These are phyloP conservation scores for Andrena praecox DNA, from an alignment of 2,888 invertebrate species.

Conservation along the genomic window DNA sequence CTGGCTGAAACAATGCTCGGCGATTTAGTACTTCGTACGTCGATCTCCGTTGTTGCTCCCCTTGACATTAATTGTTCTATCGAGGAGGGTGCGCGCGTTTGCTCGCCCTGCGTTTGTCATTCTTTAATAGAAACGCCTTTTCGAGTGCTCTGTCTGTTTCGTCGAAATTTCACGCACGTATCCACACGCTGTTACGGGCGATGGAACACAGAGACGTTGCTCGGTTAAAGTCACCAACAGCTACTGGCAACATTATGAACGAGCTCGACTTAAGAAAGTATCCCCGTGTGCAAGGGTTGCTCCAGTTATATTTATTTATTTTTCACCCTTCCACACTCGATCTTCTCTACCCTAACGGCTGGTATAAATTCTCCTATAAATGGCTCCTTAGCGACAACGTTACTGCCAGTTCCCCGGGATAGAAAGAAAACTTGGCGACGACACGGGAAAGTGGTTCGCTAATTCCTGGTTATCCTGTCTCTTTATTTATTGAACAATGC, in stretches of 20 bases:
- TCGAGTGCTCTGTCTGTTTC: conserved; percentile 62
- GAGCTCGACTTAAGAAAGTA: conserved; percentile 75
- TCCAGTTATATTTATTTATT: conserved; percentile 79
- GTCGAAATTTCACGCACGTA: conserved; percentile 76
- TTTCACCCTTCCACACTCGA: conserved; percentile 71
- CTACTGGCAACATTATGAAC: conserved; percentile 79
- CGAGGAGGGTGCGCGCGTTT: conserved; percentile 6
- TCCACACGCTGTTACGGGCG: conserved; percentile 74
- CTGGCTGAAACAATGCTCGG: not conserved
- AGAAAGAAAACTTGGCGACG: conserved; percentile 32
- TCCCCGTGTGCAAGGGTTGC: conserved; percentile 71
- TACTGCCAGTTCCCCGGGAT: conserved; percentile 35
- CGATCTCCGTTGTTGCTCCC: not conserved
- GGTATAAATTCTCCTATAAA: conserved; percentile 78
- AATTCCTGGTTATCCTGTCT: conserved; percentile 26
- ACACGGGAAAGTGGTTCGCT: conserved; percentile 32
- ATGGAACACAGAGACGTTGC: conserved; percentile 63
- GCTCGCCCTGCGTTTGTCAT: conserved; percentile 54
- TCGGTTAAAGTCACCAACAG: conserved; percentile 81
- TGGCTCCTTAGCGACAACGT: conserved; percentile 66
- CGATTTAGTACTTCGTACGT: not conserved
- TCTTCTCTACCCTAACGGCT: conserved; percentile 73
- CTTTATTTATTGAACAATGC: conserved; percentile 1
- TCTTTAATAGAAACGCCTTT: conserved; percentile 67
- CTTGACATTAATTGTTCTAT: conserved; percentile 43